Conservation (phyloP, 92 coral and sea anemone genomes). For the Pocillopora grandis region DNA sequence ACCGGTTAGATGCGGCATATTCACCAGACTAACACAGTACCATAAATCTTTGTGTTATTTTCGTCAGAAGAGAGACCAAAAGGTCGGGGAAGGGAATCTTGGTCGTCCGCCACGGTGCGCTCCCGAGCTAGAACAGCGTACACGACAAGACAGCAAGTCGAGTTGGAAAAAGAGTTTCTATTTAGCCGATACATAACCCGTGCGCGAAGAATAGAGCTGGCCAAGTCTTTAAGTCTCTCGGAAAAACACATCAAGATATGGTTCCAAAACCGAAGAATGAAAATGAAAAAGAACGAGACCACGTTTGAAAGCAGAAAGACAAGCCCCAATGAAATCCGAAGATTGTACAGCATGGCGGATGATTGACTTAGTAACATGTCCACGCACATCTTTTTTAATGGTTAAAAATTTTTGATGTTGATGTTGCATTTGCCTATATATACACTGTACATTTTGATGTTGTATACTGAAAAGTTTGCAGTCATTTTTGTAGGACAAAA, state of each 20-base stretch:
- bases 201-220: conserved; percentile 75
- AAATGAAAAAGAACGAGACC: conserved; percentile 74
- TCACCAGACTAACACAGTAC: background rate
- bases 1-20: background rate
- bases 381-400: background rate
- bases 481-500: background rate
- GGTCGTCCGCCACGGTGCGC: conserved; percentile 82
- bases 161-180: conserved; percentile 81
- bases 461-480: conserved; percentile 5
- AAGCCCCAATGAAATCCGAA: conserved; percentile 69
- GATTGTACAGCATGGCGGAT: conserved; percentile 63
- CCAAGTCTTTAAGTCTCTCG: conserved; percentile 73
- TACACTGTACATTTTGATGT: background rate
- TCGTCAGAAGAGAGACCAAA: conserved; percentile 16
- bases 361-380: conserved; percentile 17
- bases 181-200: conserved; percentile 81
- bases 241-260: conserved; percentile 87
- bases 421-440: background rate
- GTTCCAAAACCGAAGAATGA: conserved; percentile 91
- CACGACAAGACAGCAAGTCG: conserved; percentile 82
- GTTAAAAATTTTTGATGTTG: background rate
- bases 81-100: conserved; percentile 69
- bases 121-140: conserved; percentile 84
- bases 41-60: background rate
- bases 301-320: conserved; percentile 66